Conservation (phyloP, 2,888 invertebrate genomes). For the Dichetophora obliterata region DNA sequence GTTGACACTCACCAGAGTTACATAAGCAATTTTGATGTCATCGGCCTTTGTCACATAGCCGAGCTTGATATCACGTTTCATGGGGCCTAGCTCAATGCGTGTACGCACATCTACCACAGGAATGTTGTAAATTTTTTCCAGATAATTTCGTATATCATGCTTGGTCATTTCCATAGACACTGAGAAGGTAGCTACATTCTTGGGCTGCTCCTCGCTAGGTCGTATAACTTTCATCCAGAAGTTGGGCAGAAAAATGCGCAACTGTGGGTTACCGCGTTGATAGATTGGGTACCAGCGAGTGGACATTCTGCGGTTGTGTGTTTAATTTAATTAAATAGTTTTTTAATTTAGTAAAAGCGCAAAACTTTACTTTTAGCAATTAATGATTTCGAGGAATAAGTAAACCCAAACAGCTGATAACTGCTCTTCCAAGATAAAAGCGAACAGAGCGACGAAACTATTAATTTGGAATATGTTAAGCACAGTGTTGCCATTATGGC, state of each 20-base stretch:
- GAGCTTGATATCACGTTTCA: constrained; percentile 73
- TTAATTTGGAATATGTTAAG: no score
- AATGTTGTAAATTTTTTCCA: constrained; percentile 95
- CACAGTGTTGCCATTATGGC: no score
- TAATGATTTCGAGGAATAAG: not conserved
- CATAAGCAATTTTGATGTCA: constrained; percentile 84
- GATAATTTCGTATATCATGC: constrained; percentile 89
- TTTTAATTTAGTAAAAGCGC: not conserved
- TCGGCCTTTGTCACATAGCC: constrained; percentile 85
- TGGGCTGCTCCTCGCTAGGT: constrained; percentile 76
- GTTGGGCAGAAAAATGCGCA: constrained; percentile 92
- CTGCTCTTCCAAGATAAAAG: no score
- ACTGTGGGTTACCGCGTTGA: constrained; percentile 93
- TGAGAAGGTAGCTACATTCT: constrained; percentile 88
- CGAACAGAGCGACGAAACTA: no score
- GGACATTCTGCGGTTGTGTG: constrained; percentile 59
- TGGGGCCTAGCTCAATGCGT: constrained; percentile 79
- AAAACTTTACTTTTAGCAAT: not conserved
- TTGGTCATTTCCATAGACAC: constrained; percentile 96
- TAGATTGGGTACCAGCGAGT: constrained; percentile 86
- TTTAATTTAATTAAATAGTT: not conserved
- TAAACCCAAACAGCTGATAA: not conserved
- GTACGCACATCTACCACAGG: constrained; percentile 84
- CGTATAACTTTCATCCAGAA: constrained; percentile 96
- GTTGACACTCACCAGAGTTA: constrained; percentile 77